A percentile compares a stretch with the other conserved stretches of the same genome.
Conservation (phyloP, 2,888 invertebrate species). For the Hemaris fuciformis region DNA sequence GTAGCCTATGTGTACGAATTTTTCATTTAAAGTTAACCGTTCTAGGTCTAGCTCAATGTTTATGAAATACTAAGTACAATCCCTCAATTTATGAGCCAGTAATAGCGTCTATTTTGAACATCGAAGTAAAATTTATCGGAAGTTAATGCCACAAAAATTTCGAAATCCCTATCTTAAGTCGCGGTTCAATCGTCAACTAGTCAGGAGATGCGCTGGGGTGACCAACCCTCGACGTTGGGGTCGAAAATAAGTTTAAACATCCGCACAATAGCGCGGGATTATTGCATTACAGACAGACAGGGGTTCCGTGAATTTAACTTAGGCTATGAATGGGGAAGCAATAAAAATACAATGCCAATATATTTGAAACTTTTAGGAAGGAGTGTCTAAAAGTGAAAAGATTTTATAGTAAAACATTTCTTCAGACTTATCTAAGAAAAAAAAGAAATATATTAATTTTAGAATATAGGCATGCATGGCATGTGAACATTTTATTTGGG, state of each 20-base stretch:
- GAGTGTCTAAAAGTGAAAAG: background rate
- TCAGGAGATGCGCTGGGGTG: background rate
- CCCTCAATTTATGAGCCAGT: background rate
- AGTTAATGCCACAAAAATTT: background rate
- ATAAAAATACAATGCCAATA: constrained; percentile 2
- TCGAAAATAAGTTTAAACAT: constrained; percentile 62
- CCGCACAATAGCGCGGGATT: constrained; percentile 40
- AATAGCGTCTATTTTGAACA: background rate
- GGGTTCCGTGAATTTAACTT: constrained; percentile 21
- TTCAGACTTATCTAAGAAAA: too few relatives aligned
- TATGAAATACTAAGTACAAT: too few relatives aligned
- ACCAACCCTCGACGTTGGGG: constrained; percentile 24
- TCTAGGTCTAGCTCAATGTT: too few relatives aligned
- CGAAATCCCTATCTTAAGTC: background rate
- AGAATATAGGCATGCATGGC: too few relatives aligned
- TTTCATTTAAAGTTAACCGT: too few relatives aligned
- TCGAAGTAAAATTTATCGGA: background rate
- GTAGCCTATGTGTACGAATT: too few relatives aligned
- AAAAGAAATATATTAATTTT: too few relatives aligned
- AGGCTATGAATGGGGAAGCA: background rate
- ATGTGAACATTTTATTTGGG: too few relatives aligned
- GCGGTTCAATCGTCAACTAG: background rate
- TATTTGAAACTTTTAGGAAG: background rate
- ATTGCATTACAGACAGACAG: constrained; percentile 52
- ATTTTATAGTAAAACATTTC: too few relatives aligned